Base-by-base conservation (phyloP, 2,888 invertebrate genomes). In the Diachrysia chrysitis region DNA sequence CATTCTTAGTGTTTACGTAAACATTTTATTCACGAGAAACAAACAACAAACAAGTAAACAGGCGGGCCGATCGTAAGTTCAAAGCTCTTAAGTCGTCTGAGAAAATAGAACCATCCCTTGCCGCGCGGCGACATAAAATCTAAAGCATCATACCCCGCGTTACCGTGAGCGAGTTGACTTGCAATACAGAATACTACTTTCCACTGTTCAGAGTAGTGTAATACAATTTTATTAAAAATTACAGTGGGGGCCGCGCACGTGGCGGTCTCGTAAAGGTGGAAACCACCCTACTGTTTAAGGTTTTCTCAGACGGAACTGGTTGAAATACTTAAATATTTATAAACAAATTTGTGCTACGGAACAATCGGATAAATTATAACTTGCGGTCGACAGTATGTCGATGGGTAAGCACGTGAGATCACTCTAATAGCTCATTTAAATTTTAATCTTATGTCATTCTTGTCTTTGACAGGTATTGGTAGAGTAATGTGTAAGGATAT, bases 171-270 rank as follows among this genome's bases (percentile, higher is more conserved):
- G 73, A 79, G 75, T 76, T 69, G 72, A 74, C 81, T 85, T 83
- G 78, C 82, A 79, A 71, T 76, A 84, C 78, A 69, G 66, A 78
- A 74, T 73, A 81, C 72, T 70, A 71, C 74, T 66, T 76, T 76
- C 66, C 72, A 71, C 76, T 73, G 71, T 77, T 53, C 72, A 76
- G 80, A 83, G 78, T 81, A 85, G 83, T 85, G 85, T 88, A 87
- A 87, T 88, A 87, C 85, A 88, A 89, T 91, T 90, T 91, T 88
- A 88, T 90, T 85, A 87, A 89, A 91, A 89, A 89, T 88, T 89
- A 90, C 88, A 82, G 83, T 81, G 78, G 81, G 78, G 78, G 2
- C 81, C 79, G 84, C 81, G 87, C 89, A 90, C 90, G 89, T 90
- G 91, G 87, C 82, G 78, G 80, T 76, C 82, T 89, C 90, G 87